phyloP scores from a whole-genome alignment of 2,113 vertebrate genomes.

The Dasypus novemcinctus region DNA sequence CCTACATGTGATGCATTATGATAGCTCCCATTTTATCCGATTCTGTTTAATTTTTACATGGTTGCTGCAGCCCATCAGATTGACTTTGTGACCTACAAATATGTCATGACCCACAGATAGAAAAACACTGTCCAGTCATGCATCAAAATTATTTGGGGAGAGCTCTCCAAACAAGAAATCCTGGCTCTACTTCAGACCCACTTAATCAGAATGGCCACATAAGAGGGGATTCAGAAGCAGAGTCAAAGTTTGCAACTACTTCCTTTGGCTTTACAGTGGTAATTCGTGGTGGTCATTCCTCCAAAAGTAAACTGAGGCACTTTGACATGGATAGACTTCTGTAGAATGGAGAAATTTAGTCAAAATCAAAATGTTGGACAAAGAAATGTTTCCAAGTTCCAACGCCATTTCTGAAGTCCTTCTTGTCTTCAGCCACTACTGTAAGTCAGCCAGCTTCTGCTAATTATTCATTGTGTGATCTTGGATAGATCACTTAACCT shows the following conservation, averaged over 20 bases:
- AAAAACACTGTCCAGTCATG: neutral
- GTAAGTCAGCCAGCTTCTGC: neutral
- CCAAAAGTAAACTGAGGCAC: neutral
- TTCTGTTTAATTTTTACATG: neutral
- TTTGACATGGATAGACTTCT: neutral
- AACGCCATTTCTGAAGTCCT: neutral
- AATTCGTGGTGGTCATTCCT: neutral
- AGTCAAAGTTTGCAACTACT: neutral
- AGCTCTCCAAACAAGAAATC: neutral
- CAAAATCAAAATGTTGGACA: neutral
- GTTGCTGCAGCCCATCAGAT: neutral
- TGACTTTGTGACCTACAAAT: neutral
- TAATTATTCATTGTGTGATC: neutral
- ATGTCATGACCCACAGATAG: neutral
- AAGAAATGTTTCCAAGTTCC: neutral
- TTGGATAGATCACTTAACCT: neutral
- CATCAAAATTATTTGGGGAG: neutral
- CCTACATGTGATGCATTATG: neutral
- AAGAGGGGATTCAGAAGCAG: neutral
- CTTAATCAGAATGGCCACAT: neutral
- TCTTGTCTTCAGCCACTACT: neutral
- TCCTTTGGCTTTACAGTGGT: neutral
- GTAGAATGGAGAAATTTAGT: neutral
- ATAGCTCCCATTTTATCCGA: neutral
- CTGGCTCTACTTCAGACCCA: neutral